Evolutionary conservation across 1,140 invertebrate species (phyloP).

Genomic region (Drosophila arizonae): DNA sequence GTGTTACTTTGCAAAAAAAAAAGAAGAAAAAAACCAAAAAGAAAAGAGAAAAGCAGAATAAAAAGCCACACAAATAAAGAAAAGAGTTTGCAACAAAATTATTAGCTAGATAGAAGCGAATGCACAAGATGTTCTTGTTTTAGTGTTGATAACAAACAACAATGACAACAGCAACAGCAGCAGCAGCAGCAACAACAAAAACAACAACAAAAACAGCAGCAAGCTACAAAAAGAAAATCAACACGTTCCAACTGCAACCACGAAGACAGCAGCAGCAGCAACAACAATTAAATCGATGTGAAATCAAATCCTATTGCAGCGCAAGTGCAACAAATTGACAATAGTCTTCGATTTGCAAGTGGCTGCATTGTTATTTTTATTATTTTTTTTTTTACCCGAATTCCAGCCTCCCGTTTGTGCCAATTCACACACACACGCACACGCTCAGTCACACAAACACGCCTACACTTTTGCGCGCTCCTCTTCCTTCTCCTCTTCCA

Average conservation of each 20-base stretch:
- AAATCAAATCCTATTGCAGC: slow-evolving; percentile 25
- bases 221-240: slow-evolving; percentile 38
- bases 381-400: slow-evolving; percentile 8
- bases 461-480: slow-evolving; percentile 10
- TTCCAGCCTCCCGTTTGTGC: slow-evolving; percentile 25
- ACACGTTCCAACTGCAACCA: slow-evolving; percentile 27
- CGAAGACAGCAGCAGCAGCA: slow-evolving; percentile 21
- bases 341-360: slow-evolving; percentile 13
- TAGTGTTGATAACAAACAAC: slow-evolving; percentile 32
- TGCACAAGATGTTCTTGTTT: slow-evolving; percentile 27
- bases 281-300: slow-evolving; percentile 26
- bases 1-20: slow-evolving; percentile 51
- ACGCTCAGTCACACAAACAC: background rate
- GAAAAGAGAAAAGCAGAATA: slow-evolving; percentile 40
- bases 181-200: slow-evolving; percentile 37
- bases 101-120: slow-evolving; percentile 29
- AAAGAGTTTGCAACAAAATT: slow-evolving; percentile 35
- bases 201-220: slow-evolving; percentile 26
- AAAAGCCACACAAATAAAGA: slow-evolving; percentile 46
- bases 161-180: slow-evolving; percentile 32
- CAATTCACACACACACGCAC: slow-evolving; percentile 21
- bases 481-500: slow-evolving; percentile 1
- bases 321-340: slow-evolving; percentile 36
- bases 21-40: slow-evolving; percentile 25
- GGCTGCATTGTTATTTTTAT: slow-evolving; percentile 24